Evolutionary conservation across 2,113 vertebrate genomes (phyloP).

Genomic region (Micromys minutus): DNA sequence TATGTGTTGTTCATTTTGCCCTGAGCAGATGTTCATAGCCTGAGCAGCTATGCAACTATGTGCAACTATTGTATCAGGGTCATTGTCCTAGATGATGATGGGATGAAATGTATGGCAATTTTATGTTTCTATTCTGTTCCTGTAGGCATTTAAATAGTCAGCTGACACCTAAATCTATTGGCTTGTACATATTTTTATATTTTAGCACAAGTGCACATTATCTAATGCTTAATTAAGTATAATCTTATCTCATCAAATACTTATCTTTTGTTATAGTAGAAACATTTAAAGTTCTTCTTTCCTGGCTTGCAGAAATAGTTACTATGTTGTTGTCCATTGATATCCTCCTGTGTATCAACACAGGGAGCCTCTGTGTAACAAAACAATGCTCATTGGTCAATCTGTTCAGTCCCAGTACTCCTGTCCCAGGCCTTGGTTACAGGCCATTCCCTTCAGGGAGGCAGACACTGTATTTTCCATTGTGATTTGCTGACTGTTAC

Average conservation of each 20-base stretch:
- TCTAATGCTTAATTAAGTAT: background rate
- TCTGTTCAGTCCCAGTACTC: background rate
- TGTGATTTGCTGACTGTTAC: background rate
- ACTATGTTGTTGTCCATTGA: background rate
- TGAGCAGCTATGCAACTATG: rapidly evolving
- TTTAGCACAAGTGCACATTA: background rate
- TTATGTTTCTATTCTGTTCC: background rate
- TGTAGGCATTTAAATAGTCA: background rate
- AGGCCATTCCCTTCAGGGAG: background rate
- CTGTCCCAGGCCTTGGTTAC: background rate
- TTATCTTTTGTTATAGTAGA: background rate
- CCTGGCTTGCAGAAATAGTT: background rate
- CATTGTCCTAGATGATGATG: background rate
- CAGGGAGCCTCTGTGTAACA: background rate
- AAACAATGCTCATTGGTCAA: background rate
- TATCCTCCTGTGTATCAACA: background rate
- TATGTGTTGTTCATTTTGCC: background rate
- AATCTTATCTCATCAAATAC: background rate
- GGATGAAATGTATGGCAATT: background rate
- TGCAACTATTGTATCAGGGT: too few relatives aligned
- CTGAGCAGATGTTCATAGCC: background rate
- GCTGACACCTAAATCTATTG: background rate
- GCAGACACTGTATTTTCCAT: background rate
- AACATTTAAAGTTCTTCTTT: background rate
- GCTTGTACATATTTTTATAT: background rate